These are phyloP conservation scores for Eidolon helvum DNA, from an alignment of 2,113 vertebrate genomes.

Conservation along the genomic window DNA sequence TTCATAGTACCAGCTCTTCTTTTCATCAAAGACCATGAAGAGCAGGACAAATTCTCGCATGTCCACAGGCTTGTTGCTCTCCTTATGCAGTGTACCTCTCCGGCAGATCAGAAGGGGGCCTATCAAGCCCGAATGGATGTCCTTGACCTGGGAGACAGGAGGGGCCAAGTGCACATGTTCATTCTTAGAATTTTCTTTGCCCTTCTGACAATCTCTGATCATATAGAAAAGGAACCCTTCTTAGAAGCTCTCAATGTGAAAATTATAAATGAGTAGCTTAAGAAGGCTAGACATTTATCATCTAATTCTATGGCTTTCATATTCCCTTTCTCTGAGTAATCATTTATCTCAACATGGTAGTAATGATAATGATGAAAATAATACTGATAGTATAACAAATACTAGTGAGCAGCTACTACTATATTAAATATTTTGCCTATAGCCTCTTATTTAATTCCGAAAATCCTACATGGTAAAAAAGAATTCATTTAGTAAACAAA, in stretches of 20 bases:
- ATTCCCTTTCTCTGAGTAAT: neutral
- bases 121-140: constrained; percentile 94
- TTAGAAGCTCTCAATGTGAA: neutral
- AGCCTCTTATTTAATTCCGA: neutral
- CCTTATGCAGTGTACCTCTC: constrained; percentile 85
- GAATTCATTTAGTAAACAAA: neutral
- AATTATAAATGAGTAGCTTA: neutral
- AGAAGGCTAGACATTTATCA: neutral
- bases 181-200: neutral
- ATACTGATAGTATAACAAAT: neutral
- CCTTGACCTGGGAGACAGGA: constrained; percentile 88
- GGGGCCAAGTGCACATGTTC: neutral
- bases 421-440: neutral
- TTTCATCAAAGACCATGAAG: constrained; percentile 97
- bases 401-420: neutral
- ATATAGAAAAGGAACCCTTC: neutral
- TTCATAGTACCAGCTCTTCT: constrained; percentile 95
- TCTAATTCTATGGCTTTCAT: neutral
- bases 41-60: constrained; percentile 90
- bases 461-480: neutral
- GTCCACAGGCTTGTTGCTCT: constrained; percentile 41
- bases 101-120: constrained; percentile 94
- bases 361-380: neutral
- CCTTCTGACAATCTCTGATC: neutral
- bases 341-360: neutral